Conservation (phyloP, 1,140 invertebrate genomes). For the Drosophila mojavensis region DNA sequence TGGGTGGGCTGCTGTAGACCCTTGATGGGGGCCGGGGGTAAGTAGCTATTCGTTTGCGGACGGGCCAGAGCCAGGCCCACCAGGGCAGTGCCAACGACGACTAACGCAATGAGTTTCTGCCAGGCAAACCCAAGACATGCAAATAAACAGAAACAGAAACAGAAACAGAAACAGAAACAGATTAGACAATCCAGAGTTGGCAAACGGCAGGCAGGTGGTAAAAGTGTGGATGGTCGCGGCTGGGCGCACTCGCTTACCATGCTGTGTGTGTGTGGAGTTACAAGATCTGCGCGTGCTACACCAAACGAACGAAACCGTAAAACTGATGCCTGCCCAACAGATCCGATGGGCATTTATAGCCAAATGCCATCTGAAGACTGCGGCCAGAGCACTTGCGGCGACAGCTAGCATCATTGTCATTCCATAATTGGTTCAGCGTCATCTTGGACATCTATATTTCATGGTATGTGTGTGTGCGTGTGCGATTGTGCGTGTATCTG, state of each 20-base stretch:
- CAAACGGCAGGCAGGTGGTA: constrained; percentile 3
- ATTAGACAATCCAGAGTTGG: constrained; percentile 13
- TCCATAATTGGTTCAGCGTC: constrained; percentile 48
- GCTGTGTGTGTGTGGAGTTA: constrained; percentile 61
- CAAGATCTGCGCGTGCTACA: constrained; percentile 55
- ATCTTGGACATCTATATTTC: constrained; percentile 1
- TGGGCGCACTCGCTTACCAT: constrained; percentile 62
- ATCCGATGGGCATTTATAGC: constrained; percentile 63
- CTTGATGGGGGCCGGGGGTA: constrained; percentile 56
- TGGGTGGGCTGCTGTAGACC: constrained; percentile 21
- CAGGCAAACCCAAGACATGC: constrained; percentile 3
- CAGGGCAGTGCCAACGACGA: constrained; percentile 43
- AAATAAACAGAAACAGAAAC: not conserved
- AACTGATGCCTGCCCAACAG: constrained; percentile 60
- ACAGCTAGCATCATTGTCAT: constrained; percentile 16
- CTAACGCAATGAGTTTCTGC: constrained; percentile 56
- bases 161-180: not conserved
- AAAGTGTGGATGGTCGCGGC: constrained; percentile 4
- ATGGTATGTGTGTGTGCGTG: not conserved
- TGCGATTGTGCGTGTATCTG: too few species aligned
- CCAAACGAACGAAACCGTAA: constrained; percentile 65
- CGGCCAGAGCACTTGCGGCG: constrained; percentile 17
- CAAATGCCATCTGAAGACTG: constrained; percentile 31
- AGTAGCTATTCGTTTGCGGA: constrained; percentile 42
- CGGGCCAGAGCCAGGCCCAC: constrained; percentile 40